A percentile compares a stretch with the other conserved stretches of the same genome.
These are phyloP conservation scores for Psilopogon haemacephalus DNA, from an alignment of 2,113 vertebrate genomes.

Conservation along the genomic window DNA sequence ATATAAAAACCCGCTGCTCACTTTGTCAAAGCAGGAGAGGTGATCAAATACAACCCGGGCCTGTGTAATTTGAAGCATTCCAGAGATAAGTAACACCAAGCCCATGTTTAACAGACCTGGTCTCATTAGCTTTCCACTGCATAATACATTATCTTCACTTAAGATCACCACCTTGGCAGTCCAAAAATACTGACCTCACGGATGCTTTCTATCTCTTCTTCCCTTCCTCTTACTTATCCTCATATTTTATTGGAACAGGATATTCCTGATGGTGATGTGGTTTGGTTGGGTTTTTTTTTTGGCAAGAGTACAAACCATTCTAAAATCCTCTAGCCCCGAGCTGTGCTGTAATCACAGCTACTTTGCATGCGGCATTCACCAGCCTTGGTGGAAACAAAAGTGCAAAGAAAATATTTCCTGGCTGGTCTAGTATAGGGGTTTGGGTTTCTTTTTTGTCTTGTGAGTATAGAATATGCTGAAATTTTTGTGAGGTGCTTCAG, in stretches of 20 bases:
- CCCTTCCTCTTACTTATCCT: not conserved
- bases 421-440: not conserved
- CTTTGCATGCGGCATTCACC: not conserved
- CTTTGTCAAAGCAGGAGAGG: not conserved
- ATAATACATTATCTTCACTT: conserved; percentile 47
- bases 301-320: not conserved
- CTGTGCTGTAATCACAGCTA: not conserved
- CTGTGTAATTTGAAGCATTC: conserved; percentile 40
- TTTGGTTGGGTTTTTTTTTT: not conserved
- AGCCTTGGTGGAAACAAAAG: not conserved
- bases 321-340: not conserved
- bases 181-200: not conserved
- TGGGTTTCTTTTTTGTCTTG: not conserved
- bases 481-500: not conserved
- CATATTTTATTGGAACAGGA: not conserved
- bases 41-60: conserved; percentile 11
- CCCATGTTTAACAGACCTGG: conserved; percentile 16
- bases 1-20: conserved; percentile 32
- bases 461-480: not conserved
- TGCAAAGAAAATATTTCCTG: not conserved
- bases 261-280: not conserved
- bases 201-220: not conserved
- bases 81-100: conserved; percentile 14
- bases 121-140: conserved; percentile 40
- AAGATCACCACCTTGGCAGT: not conserved